Evolutionary conservation across 2,797 vertebrate genomes (phyloP).

Genomic region (Crocodylus rhombifer): DNA sequence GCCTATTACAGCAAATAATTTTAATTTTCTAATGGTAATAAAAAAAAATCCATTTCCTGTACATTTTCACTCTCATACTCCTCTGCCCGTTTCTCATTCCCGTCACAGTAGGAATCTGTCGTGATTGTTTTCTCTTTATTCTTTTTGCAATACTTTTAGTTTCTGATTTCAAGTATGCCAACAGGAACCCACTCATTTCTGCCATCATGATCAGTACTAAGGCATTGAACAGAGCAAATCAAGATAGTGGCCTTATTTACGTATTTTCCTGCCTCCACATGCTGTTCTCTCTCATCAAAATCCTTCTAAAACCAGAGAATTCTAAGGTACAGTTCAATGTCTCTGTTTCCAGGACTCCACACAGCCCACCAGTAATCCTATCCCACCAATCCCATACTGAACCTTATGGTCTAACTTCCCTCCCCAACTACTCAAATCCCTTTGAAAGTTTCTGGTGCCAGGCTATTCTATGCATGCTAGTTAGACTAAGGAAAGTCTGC

Average conservation of each 20-base stretch:
- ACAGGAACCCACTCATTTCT: slow-evolving; percentile 56
- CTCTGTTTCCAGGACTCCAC: no score
- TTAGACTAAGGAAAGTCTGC: no score
- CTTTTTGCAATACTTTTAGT: not conserved
- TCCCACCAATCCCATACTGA: no score
- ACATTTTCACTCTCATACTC: slow-evolving; percentile 7
- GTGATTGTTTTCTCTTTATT: not conserved
- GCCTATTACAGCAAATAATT: no score
- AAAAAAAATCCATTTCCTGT: no score
- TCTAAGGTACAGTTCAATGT: no score
- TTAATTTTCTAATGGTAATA: no score
- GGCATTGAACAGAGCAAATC: not conserved
- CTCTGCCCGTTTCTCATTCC: slow-evolving; percentile 8
- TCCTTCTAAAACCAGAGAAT: not conserved
- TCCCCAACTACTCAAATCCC: no score
- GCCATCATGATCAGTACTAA: slow-evolving; percentile 31
- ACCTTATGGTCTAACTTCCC: no score
- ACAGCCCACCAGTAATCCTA: no score
- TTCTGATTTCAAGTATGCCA: slow-evolving; percentile 56
- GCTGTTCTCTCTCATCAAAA: not conserved
- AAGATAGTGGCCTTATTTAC: not conserved
- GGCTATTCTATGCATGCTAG: no score
- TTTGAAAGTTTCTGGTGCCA: no score
- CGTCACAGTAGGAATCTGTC: not conserved
- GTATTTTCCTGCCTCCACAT: not conserved